Conservation (phyloP, 2,113 vertebrate genomes). For the Empidonax traillii region DNA sequence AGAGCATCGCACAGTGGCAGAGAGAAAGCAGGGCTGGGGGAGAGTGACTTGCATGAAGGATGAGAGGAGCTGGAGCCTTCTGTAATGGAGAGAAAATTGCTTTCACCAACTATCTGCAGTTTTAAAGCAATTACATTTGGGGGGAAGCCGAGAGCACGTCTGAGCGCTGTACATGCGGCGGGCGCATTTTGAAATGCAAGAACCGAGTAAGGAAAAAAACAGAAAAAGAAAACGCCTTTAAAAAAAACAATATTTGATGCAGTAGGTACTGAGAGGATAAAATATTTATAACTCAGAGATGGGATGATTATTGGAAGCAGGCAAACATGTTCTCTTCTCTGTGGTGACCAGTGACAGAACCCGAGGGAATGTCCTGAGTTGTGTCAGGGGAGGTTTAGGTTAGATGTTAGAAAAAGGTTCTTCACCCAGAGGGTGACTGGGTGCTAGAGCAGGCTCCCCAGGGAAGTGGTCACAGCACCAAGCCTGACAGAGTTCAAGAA, state of each 20-base stretch:
- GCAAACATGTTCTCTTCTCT: background rate
- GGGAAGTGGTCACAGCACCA: background rate
- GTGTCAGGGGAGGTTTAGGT: background rate
- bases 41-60: background rate
- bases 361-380: background rate
- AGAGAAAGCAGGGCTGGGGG: background rate
- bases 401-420: background rate
- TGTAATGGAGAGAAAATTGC: constrained; percentile 70
- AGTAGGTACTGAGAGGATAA: constrained; percentile 11
- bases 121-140: constrained; percentile 72
- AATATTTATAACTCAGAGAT: constrained; percentile 45
- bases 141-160: constrained; percentile 52
- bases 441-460: background rate
- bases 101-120: constrained; percentile 66
- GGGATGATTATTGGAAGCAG: background rate
- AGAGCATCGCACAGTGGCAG: background rate
- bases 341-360: background rate
- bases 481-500: background rate
- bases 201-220: background rate
- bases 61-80: constrained; percentile 24
- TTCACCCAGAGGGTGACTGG: background rate
- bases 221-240: background rate
- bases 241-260: constrained; percentile 25
- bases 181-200: background rate
- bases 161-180: background rate